Base-by-base conservation (phyloP, 2,888 invertebrate genomes). In the Pandemis heparana region DNA sequence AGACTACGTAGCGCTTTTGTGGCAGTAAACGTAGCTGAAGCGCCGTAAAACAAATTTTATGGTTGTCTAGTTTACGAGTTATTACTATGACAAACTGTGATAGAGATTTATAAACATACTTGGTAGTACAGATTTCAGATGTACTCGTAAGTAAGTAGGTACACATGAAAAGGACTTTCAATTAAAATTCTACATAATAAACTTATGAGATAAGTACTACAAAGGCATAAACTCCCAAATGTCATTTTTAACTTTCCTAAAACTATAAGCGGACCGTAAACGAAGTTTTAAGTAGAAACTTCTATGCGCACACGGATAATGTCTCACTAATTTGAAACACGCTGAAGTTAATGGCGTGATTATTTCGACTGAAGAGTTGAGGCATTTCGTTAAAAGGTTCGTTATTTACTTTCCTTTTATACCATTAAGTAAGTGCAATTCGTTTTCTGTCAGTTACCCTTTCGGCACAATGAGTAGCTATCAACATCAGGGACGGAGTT, bases 21-120 rank as follows among this genome's bases (percentile, higher is more conserved):
- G 68, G 77, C 76, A 76, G 75, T 79, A 78, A 81, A 79, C 75
- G 81, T 70, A 74, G 71, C 70, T 74, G 77, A 69, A 79, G 78
- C 75, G 75, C 78, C 76, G 74, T 79, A 78, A 81, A 80, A 71
- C 71, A 66, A 77, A 77, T 81, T 83, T 86, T 83, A 86, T 81
- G 79, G 77, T 70, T 71, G 77, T 77, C 77, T 75, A 79, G 75
- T 85, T 85, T 83, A 85, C 79, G 82, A 83, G 79, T 76, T 75
- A 61, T 74, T 65, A 61, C 77, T 79, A 78, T 79, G 79, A 83
- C 81, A 80, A 83, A 81, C 76, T 78, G 77, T 77, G 75, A 81
- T 80, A 81, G 78, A 77, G 81, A 77, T 85, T 83, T 83, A 81
- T 81, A 81, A 83, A 81, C 81, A 81, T 81, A 32, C 56, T 32